Conservation (phyloP, 2,888 invertebrate species). For the Hanleya hanleyi region DNA sequence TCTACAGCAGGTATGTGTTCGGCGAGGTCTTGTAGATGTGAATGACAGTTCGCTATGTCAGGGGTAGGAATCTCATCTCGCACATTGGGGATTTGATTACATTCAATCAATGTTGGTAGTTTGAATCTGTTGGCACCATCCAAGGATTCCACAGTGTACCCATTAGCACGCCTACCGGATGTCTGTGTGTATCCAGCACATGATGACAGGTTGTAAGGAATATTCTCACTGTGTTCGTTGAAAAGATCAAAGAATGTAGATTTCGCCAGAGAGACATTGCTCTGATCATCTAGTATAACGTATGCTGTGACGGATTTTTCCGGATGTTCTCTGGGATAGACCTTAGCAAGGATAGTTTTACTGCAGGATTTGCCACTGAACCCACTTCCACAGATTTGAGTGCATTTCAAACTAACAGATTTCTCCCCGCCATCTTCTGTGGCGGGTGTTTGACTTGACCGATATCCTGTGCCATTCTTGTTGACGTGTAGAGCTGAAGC, state of each 20-base stretch:
- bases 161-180: conserved; percentile 11
- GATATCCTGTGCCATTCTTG: no score
- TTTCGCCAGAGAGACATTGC: conserved; percentile 1
- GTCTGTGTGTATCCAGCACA: not conserved
- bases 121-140: no score
- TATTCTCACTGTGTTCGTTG: not conserved
- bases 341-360: conserved; percentile 12
- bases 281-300: conserved; percentile 1
- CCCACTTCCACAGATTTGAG: conserved; percentile 14
- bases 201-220: conserved; percentile 10
- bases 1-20: no score
- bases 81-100: no score
- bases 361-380: conserved; percentile 26
- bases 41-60: no score
- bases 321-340: conserved; percentile 11
- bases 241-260: not conserved
- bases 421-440: not conserved
- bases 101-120: no score
- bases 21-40: no score
- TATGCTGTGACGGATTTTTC: not conserved
- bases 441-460: not conserved
- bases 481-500: conserved; percentile 23
- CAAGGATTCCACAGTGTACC: conserved; percentile 20
- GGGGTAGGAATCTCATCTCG: no score
- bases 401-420: conserved; percentile 6